Evolutionary conservation across 2,797 vertebrate genomes (phyloP).

Genomic region (Garrulus glandarius): DNA sequence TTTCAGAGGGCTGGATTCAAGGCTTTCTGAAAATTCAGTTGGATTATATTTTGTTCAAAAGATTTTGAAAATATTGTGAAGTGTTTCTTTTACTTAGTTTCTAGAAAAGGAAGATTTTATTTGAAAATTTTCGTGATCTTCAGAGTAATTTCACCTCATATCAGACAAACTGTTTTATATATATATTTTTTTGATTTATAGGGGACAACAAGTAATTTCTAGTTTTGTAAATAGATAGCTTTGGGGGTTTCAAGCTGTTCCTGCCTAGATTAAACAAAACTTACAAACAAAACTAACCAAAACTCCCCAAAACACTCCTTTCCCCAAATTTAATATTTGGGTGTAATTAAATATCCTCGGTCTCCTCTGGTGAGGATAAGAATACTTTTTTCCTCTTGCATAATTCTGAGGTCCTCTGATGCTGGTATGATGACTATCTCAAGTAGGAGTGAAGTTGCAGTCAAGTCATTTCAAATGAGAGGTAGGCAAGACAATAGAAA

Average conservation of each 20-base stretch:
- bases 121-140: not conserved
- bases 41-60: not conserved
- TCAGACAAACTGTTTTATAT: rapidly evolving
- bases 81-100: not conserved
- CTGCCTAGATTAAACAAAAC: not conserved
- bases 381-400: not conserved
- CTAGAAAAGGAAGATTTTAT: not conserved
- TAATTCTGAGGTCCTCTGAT: not conserved
- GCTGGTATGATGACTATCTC: not conserved
- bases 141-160: not conserved
- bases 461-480: not conserved
- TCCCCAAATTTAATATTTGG: not conserved
- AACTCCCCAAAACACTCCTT: not conserved
- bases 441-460: not conserved
- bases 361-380: not conserved
- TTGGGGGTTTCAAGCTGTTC: not conserved
- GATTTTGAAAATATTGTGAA: not conserved
- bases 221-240: not conserved
- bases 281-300: not conserved
- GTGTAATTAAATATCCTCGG: not conserved
- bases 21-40: not conserved
- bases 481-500: not conserved
- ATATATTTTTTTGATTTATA: not conserved
- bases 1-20: not conserved
- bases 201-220: not conserved